Conservation (phyloP, 2,113 vertebrate genomes). For the Varanus salvator region DNA sequence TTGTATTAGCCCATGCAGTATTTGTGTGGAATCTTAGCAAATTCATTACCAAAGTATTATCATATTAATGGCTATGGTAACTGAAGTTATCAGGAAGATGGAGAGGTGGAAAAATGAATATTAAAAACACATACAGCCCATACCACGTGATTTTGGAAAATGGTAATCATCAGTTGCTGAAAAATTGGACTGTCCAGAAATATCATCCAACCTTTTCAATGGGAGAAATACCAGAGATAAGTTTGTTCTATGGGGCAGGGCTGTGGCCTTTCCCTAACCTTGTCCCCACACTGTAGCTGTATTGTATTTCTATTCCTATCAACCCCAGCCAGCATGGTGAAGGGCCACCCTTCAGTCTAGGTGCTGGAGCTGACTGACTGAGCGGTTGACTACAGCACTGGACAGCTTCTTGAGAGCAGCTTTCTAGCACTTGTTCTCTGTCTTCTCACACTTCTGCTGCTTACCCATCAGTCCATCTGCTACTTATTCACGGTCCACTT, state of each 20-base stretch:
- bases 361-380: not conserved
- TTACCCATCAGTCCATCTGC: too few relatives aligned
- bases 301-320: too few relatives aligned
- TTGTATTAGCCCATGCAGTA: conserved; percentile 64
- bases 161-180: not conserved
- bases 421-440: too few relatives aligned
- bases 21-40: conserved; percentile 65
- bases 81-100: conserved; percentile 18
- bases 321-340: too few relatives aligned
- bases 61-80: conserved; percentile 63
- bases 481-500: too few relatives aligned
- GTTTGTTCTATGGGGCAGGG: not conserved
- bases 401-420: too few relatives aligned
- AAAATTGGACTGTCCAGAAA: not conserved
- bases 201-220: not conserved
- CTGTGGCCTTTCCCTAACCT: not conserved
- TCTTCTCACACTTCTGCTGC: too few relatives aligned
- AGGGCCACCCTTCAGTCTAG: not conserved
- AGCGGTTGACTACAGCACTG: not conserved
- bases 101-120: not conserved
- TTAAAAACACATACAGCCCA: not conserved
- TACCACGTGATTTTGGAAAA: not conserved
- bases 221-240: fast-evolving
- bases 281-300: too few relatives aligned
- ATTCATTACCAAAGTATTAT: conserved; percentile 65